Conservation (phyloP, 2,113 vertebrate genomes). For the Rhombomys opimus region DNA sequence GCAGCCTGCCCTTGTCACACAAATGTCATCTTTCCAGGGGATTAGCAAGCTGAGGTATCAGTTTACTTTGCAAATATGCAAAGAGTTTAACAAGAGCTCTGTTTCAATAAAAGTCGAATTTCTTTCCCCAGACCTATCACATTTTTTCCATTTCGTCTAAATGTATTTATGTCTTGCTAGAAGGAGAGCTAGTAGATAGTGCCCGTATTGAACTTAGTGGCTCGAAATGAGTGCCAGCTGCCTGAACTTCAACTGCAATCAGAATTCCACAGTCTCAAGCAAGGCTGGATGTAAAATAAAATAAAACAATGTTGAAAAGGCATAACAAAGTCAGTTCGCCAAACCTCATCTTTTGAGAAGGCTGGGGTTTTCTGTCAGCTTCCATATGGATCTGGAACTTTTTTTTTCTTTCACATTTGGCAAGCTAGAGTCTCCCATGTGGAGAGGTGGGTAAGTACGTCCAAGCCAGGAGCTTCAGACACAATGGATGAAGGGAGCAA, state of each 20-base stretch:
- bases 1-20: neutral
- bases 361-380: neutral
- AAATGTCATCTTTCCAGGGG: neutral
- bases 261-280: neutral
- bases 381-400: neutral
- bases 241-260: neutral
- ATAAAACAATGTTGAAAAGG: neutral
- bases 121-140: neutral
- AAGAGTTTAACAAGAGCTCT: neutral
- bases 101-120: slow-evolving; percentile 37
- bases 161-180: neutral
- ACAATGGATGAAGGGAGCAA: neutral
- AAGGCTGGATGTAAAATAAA: neutral
- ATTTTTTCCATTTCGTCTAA: neutral
- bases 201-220: neutral
- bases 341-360: slow-evolving; percentile 17
- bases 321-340: neutral
- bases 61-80: slow-evolving; percentile 22
- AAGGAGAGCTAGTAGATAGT: neutral
- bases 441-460: neutral
- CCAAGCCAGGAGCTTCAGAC: neutral
- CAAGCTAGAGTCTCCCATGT: neutral
- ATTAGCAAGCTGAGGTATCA: neutral
- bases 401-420: neutral
- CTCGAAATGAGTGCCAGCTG: slow-evolving; percentile 28